Base-by-base conservation (phyloP, 2,113 vertebrate species). In the Syrmaticus mikado region DNA sequence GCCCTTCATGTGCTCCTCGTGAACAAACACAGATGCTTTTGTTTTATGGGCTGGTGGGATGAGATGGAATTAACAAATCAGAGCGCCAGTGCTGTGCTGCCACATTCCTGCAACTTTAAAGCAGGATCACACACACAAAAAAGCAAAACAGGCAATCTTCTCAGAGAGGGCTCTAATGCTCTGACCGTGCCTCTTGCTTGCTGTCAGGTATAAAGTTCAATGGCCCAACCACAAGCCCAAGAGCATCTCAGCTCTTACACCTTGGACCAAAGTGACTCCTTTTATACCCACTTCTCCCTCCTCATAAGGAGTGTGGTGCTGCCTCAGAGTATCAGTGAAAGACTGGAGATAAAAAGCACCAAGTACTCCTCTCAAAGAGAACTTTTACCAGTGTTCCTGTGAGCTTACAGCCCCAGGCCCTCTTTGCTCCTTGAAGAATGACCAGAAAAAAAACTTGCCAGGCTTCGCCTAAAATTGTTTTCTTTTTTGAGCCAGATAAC, bases 21-120 rank as follows among this genome's bases (percentile, higher is more conserved):
- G 94, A 95, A 86, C 90, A 97, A 96, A 97, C 97, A 97, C 97
- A 97, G 95, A 97, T 96, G 94, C 97, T 96, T 97, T 97, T 97
- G 97, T 97, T 96, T 95, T 92, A 88, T 81, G 66, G 86, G 82
- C 93, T 95, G 86, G 95, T 96, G 93, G 96, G 95, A 92, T 1
- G 87, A 93, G 91, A 95, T 96, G 93, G 94, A 97, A 97, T 96
- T 96, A 97, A 97, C 96, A 96, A 97, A 97, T 96, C 91, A 80
- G 92, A 96, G 81, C 1, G 32, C 90, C 93, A 95, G 79, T 91
- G 92, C 92, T 96, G 92, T 93, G 79, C 95, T 46, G 82, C 91
- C 93, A 92, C 96, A 96, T 96, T 97, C 97, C 94, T 97, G 86
- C 86, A 94, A 95, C 95, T 95, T 97, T 94, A 96, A 97, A 92